A percentile compares a stretch with the other conserved stretches of the same genome.
phyloP scores from a whole-genome alignment of 2,888 invertebrate species.

The Criorhina ranunculi region DNA sequence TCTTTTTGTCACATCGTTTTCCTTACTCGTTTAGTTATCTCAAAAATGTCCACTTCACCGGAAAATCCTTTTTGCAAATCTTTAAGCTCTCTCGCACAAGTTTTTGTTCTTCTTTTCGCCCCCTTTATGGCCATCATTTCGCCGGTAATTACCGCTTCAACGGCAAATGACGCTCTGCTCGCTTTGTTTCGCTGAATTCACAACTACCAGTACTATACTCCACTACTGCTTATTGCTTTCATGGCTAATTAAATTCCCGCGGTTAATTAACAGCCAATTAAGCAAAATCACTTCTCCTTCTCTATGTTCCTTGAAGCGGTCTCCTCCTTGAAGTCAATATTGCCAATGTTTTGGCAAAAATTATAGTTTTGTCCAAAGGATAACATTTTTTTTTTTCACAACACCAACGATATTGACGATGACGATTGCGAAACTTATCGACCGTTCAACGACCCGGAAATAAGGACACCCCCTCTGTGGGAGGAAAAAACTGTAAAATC shows the following conservation, averaged over 20 bases:
- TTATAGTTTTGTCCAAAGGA: conserved; percentile 45
- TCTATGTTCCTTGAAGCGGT: conserved; percentile 2
- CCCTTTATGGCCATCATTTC: conserved; percentile 49
- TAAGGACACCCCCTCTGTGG: background rate
- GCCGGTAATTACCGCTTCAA: conserved; percentile 64
- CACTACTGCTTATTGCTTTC: conserved; percentile 38
- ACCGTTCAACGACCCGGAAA: conserved; percentile 51
- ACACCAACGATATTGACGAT: conserved; percentile 1
- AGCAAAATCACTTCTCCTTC: conserved; percentile 68
- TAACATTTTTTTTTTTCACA: conserved; percentile 11
- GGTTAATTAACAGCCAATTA: conserved; percentile 76
- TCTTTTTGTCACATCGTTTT: too few species aligned
- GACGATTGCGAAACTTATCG: conserved; percentile 66
- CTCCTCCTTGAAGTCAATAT: conserved; percentile 39
- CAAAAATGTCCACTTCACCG: conserved; percentile 11
- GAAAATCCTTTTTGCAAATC: conserved; percentile 16
- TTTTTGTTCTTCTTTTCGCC: background rate
- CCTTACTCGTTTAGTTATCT: conserved; percentile 1
- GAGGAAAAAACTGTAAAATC: conserved; percentile 20
- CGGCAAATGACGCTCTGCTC: conserved; percentile 29
- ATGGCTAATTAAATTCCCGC: conserved; percentile 73
- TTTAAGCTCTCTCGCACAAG: background rate
- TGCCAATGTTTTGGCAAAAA: conserved; percentile 25
- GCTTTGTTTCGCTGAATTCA: conserved; percentile 51
- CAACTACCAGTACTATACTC: conserved; percentile 27